Base-by-base conservation (phyloP, 2,888 invertebrate genomes). In the Rhagonycha fulva region DNA sequence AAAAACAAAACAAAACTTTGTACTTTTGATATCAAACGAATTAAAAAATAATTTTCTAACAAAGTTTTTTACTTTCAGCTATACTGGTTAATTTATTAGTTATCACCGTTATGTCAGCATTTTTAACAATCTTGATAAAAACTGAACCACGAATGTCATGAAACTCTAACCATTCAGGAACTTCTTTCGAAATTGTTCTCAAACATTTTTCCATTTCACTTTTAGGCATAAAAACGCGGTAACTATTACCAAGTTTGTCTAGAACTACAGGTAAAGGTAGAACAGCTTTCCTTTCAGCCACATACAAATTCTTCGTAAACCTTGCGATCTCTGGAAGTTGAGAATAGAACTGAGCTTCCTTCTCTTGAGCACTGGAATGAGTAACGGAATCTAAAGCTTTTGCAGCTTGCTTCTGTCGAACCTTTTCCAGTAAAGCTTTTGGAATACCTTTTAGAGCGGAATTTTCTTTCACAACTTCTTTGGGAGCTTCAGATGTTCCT, bases 321-420 rank as follows among this genome's bases (percentile, higher is more conserved):
- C 95, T 92, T 14, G 96, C 94, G 70, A 98, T 89, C 84, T 97
- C 96, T 1, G 98, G 97, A 63, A 98, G 88, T 71, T 95, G 90
- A 19, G 92, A 91, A 84, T 96, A 93, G 85, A 94, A 91, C 14
- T 91, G 88, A 24, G 93, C 91, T 85, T 95, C 93, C 83, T 94
- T 92, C 75, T 95, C 93, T 83, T 92, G 91, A 14, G 91, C 92
- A 4, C 92, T 91, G 12, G 94, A 91, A 79, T 95, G 90, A 0
- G 95, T 96, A 94, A 98, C 95, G 0, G 93, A 91, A 84, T 94
- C 92, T 26, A 95, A 88, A 3, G 95, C 94, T 87, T 95, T 96
- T 0, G 96, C 95, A 1, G 96, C 96, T 87, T 95, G 95, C 84
- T 93, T 95, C 10, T 96, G 96, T 79, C 96, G 93, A 23, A 98